Evolutionary conservation across 1,140 invertebrate species (phyloP), one percentile per base, ranked within the genome.

Genomic region (Drosophila micromelanica): DNA sequence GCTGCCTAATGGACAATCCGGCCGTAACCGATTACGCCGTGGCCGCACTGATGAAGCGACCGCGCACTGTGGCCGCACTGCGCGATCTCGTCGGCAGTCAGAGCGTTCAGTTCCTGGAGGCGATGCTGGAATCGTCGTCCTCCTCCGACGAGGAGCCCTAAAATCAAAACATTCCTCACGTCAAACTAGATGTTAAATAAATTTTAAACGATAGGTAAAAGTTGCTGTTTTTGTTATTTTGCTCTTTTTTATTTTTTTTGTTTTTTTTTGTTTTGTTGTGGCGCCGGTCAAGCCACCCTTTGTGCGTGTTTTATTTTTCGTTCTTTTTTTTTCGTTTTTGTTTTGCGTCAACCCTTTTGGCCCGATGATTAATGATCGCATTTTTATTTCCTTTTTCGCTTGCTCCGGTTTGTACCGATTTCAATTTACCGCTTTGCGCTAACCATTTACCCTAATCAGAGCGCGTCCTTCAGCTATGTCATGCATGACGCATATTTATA

Each of bases 341-440:
- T 59, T 61, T 64, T 51, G 56, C 51, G 56, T 73, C 84, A 89
- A 89, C 84, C 84, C 79, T 87, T 87, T 87, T 73, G 37, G 57
- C 72, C 27, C 42, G 72, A 89, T 87, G 82, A 87, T 87, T 87
- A 87, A 87, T 87, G 82, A 89, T 89, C 78, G n/a, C 67, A 65
- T 79, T 75, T 79, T 87, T 79, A 71, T 51, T 20, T 67, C 56
- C n/a, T n/a, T 27, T 55, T 70, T 64, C 63, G 20, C 46, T 60
- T 45, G 40, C 23, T 45, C 9, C 40, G 78, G 79, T 89, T 84
- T 84, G 79, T 77, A 71, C 84, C 84, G 84, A 84, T 89, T 89
- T 89, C 84, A 89, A 87, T 87, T 87, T 76, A 76, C 55, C 68
- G 62, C 73, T 43, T 57, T 45, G 73, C 52, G 42, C 20, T 30